Base-by-base conservation (phyloP, 2,888 invertebrate genomes). In the Ornithoptera priamus region DNA sequence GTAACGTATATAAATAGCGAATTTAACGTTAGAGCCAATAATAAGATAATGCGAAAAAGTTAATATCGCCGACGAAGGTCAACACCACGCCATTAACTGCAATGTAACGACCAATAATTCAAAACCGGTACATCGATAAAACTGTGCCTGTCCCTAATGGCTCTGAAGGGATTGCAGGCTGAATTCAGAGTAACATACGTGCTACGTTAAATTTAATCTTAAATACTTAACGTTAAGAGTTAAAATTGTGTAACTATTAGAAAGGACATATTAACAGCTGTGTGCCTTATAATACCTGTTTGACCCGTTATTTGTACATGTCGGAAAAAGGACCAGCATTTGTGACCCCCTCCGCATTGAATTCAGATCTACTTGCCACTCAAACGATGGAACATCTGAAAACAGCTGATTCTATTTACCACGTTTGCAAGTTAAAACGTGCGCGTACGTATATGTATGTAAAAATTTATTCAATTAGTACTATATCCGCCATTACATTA, bases 301-400 rank as follows among this genome's bases (percentile, higher is more conserved):
- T 42, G 75, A 77, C 80, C 82, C 81, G 82, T 81, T 82, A 80
- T 72, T 68, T 72, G 72, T 71, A 74, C 71, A 71, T 69, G 69
- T 70, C 73, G 73, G 73, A 76, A 75, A 68, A 73, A 74, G 75
- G 72, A 72, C 69, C 74, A 67, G 71, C 71, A 61, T 65, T 39
- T 58, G 15, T 65, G 53, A 62, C 59, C 56, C 20, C 17, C 46
- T 46, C 57, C n/a, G 24, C 39, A 20, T 53, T 58, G 3, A 56
- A 24, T 58, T n/a, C 12, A 42, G 46, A 18, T 62, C 60, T 63
- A 70, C 67, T 63, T 70, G 70, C 42, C 63, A 63, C 67, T 66
- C 39, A 59, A 59, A 30, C 30, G 30, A 30, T 59, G 59, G n/a
- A 50, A 50, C 8, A 46, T 56, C 22, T 24, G 24, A 59, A 58